Conservation (phyloP, 2,113 vertebrate species). For the Cololabis saira region DNA sequence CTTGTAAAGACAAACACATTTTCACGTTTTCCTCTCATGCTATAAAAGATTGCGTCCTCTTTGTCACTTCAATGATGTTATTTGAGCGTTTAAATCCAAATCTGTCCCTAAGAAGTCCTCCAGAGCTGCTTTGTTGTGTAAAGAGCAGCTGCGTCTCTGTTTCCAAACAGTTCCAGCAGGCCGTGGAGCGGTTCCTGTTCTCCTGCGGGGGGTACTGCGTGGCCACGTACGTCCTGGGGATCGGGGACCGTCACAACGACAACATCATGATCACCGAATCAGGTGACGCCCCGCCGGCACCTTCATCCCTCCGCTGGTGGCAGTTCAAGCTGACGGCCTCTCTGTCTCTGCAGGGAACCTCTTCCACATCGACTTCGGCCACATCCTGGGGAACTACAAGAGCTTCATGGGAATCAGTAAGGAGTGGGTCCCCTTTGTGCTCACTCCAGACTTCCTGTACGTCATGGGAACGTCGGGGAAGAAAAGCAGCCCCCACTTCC, state of each 20-base stretch:
- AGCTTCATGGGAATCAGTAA: constrained; percentile 98
- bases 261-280: constrained; percentile 99
- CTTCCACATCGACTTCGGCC: constrained; percentile 98
- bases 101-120: too few species aligned
- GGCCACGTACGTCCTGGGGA: constrained; percentile 98
- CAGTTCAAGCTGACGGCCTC: background rate
- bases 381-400: constrained; percentile 99
- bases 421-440: constrained; percentile 96
- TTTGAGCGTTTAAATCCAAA: too few species aligned
- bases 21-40: too few species aligned
- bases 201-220: constrained; percentile 98
- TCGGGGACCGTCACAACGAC: constrained; percentile 98
- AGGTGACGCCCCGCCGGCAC: constrained; percentile 75
- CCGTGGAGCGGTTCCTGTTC: constrained; percentile 93
- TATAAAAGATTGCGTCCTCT: too few species aligned
- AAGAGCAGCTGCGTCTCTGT: background rate
- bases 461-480: constrained; percentile 97
- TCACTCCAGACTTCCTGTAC: constrained; percentile 97
- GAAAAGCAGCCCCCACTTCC: constrained; percentile 94
- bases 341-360: constrained; percentile 87
- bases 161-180: constrained; percentile 88
- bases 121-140: background rate
- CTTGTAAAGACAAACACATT: too few species aligned
- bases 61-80: too few species aligned
- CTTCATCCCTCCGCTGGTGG: background rate